Conservation (phyloP, 2,888 invertebrate species). For the Tethea ocularis region DNA sequence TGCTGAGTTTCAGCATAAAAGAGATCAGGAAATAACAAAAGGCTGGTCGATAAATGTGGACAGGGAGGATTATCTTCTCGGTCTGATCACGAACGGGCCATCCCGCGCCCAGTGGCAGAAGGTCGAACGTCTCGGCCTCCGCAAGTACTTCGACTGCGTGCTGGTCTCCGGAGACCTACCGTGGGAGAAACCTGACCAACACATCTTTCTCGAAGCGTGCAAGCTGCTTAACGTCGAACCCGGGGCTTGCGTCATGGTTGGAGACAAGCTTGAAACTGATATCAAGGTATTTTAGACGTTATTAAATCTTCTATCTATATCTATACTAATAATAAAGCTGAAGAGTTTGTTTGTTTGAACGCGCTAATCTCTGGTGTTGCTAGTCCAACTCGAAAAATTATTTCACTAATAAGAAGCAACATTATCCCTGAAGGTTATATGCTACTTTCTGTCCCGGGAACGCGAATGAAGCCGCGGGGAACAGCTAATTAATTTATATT, state of each 20-base stretch:
- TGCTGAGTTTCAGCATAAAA: conserved; percentile 76
- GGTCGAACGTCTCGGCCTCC: conserved; percentile 87
- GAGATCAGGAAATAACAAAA: conserved; percentile 66
- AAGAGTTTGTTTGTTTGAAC: too few relatives aligned
- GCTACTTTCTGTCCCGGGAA: too few relatives aligned
- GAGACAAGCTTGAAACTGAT: conserved; percentile 94
- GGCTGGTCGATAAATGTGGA: conserved; percentile 78
- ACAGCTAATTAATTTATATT: too few relatives aligned
- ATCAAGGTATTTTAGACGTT: conserved; percentile 89
- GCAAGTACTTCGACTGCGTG: conserved; percentile 90
- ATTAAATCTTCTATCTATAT: too few relatives aligned
- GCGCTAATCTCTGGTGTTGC: too few relatives aligned
- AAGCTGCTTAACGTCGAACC: conserved; percentile 89
- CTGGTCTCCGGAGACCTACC: conserved; percentile 93
- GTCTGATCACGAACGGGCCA: conserved; percentile 93
- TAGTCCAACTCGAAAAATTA: too few relatives aligned
- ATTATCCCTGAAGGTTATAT: too few relatives aligned
- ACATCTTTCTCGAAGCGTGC: conserved; percentile 93
- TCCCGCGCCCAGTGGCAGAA: conserved; percentile 96
- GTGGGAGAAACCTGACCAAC: conserved; percentile 93
- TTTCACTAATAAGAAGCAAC: too few relatives aligned
- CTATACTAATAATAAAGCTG: too few relatives aligned
- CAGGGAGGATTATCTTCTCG: conserved; percentile 89
- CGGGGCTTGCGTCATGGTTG: conserved; percentile 92
- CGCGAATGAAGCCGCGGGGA: too few relatives aligned